These are phyloP conservation scores for Miichthys miiuy DNA, from an alignment of 2,797 vertebrate genomes.

Conservation along the genomic window DNA sequence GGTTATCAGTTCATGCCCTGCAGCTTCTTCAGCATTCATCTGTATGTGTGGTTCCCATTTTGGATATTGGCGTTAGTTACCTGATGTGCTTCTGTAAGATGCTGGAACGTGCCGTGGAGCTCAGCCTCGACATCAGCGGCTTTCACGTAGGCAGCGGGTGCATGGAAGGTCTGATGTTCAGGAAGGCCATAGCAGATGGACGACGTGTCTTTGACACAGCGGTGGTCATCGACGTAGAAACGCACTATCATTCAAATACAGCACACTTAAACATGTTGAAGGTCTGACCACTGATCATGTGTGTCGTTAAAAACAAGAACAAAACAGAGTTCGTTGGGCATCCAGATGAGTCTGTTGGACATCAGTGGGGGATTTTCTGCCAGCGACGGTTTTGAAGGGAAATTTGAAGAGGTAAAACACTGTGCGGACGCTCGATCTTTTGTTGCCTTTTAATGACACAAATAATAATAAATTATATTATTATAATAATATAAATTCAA, in stretches of 20 bases:
- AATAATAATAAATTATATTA: not conserved
- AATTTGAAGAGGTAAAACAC: conserved; percentile 83
- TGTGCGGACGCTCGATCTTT: no score
- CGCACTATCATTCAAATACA: not conserved
- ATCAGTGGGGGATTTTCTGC: conserved; percentile 85
- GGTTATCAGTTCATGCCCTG: no score
- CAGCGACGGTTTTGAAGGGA: conserved; percentile 65
- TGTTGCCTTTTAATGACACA: not conserved
- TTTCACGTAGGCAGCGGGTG: no score
- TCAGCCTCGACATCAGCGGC: conserved; percentile 54
- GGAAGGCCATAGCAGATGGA: conserved; percentile 81
- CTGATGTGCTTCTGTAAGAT: conserved; percentile 3
- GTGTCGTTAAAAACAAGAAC: no score
- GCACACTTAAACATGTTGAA: no score
- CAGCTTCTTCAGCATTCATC: no score
- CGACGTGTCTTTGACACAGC: conserved; percentile 84
- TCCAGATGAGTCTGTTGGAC: conserved; percentile 84
- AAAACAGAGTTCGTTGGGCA: conserved; percentile 72
- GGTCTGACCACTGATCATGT: no score
- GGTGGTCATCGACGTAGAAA: conserved; percentile 67
- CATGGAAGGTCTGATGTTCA: no score
- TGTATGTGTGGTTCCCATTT: no score
- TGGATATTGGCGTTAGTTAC: no score
- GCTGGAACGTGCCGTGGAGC: conserved; percentile 47
- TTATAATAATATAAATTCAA: not conserved